Base-by-base conservation (phyloP, 92 coral and sea anemone species). In the Actinostola sp. region DNA sequence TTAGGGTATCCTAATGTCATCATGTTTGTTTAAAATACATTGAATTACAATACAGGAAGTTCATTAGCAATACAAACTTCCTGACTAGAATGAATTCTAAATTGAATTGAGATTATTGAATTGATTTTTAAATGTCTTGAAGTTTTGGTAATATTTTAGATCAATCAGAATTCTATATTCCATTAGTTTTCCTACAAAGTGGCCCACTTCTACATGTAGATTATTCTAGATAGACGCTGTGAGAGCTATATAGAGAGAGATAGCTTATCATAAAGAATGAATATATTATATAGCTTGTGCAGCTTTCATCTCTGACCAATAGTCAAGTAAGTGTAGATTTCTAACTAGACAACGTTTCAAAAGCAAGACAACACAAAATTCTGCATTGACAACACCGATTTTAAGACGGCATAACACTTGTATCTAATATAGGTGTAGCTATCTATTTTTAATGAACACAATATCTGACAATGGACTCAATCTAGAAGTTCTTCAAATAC, bases 131-230 rank as follows among this genome's bases (percentile, higher is more conserved):
- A 2, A 5, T 53, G 59, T 20, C 6, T n/a, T 16, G 6, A 57
- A 27, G 36, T 11, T 38, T 27, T 57, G 17, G 28, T 2, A n/a
- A 19, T 27, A 30, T 17, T 11, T 27, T 27, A 12, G 39, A 57
- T 30, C 63, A 6, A 6, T 5, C 12, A 4, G n/a, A 57, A 3
- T 57, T 27, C 28, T 28, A 38, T 25, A 53, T 57, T 8, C 38
- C 29, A 57, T 57, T 57, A 1, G 38, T 57, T 27, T 8, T 36
- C 63, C 27, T 14, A 3, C 25, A 57, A 57, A 57, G 63, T 57
- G 20, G 63, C 63, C 63, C 27, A 1, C 74, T 68, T 68, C 74
- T 20, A n/a, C n/a, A n/a, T n/a, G n/a, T n/a, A 45, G 74, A 30
- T 68, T 6, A 50, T 68, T 68, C 62, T 50, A 50, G 74, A 50